Evolutionary conservation across 2,113 vertebrate species (phyloP).

Genomic region (Electrona antarctica): DNA sequence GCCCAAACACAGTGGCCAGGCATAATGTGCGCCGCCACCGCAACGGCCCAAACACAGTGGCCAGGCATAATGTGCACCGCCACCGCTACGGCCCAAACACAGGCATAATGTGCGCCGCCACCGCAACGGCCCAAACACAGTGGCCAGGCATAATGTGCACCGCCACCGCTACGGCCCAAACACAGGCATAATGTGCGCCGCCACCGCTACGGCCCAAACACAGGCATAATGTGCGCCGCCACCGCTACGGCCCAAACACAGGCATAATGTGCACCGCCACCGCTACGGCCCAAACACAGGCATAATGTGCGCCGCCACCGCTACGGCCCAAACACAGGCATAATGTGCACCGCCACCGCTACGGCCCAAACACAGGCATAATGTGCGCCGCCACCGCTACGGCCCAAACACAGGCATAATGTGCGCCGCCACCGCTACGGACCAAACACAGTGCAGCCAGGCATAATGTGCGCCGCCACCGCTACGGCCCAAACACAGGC

Average conservation of each 20-base stretch:
- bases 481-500: conserved; percentile 49
- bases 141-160: too few relatives aligned
- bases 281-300: conserved; percentile 50
- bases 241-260: conserved; percentile 50
- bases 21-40: conserved; percentile 36
- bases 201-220: conserved; percentile 50
- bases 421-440: conserved; percentile 36
- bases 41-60: conserved; percentile 45
- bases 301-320: conserved; percentile 36
- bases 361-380: conserved; percentile 48
- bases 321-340: conserved; percentile 47
- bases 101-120: too few relatives aligned
- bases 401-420: conserved; percentile 50
- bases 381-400: conserved; percentile 38
- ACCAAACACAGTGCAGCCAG: conserved; percentile 50
- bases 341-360: conserved; percentile 41
- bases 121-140: conserved; percentile 51
- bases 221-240: too few relatives aligned
- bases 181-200: too few relatives aligned
- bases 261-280: too few relatives aligned
- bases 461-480: too few relatives aligned
- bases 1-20: conserved; percentile 48
- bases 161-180: conserved; percentile 49
- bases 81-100: conserved; percentile 50
- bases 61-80: too few relatives aligned